These are phyloP conservation scores for Argyresthia albistria DNA, from an alignment of 2,888 invertebrate genomes.

Conservation along the genomic window DNA sequence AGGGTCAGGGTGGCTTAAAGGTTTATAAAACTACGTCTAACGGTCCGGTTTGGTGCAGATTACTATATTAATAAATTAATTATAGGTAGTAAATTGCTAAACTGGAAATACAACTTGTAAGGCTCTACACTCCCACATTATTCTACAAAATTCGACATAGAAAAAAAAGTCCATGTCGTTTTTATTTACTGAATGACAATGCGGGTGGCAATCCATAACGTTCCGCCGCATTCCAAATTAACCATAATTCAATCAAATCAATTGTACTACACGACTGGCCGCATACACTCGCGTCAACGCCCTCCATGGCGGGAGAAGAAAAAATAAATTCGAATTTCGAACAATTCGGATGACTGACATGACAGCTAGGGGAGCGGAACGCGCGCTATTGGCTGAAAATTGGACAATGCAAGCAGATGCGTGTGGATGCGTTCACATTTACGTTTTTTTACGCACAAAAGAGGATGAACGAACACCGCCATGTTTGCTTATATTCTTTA, in stretches of 20 bases:
- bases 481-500: conserved; percentile 56
- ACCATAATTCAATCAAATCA: conserved; percentile 66
- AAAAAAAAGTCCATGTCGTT: background rate
- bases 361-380: conserved; percentile 66
- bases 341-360: conserved; percentile 46
- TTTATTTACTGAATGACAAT: conserved; percentile 43
- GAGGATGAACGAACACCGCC: conserved; percentile 32
- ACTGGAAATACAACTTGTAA: background rate
- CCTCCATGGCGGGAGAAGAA: conserved; percentile 37
- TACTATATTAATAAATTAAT: too few relatives aligned
- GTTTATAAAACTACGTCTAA: too few relatives aligned
- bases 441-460: conserved; percentile 27
- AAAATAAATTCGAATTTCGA: conserved; percentile 50
- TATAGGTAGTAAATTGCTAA: background rate
- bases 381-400: conserved; percentile 54
- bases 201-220: conserved; percentile 64
- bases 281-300: conserved; percentile 61
- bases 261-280: conserved; percentile 58
- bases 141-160: too few relatives aligned
- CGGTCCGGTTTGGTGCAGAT: too few relatives aligned
- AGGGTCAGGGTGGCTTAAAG: too few relatives aligned
- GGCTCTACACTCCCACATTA: too few relatives aligned
- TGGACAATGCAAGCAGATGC: conserved; percentile 66
- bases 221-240: conserved; percentile 43
- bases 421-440: conserved; percentile 49